A percentile compares a stretch with the other conserved stretches of the same genome.
These are phyloP conservation scores for Drosophila neonasuta DNA, from an alignment of 2,888 invertebrate species.

Conservation along the genomic window DNA sequence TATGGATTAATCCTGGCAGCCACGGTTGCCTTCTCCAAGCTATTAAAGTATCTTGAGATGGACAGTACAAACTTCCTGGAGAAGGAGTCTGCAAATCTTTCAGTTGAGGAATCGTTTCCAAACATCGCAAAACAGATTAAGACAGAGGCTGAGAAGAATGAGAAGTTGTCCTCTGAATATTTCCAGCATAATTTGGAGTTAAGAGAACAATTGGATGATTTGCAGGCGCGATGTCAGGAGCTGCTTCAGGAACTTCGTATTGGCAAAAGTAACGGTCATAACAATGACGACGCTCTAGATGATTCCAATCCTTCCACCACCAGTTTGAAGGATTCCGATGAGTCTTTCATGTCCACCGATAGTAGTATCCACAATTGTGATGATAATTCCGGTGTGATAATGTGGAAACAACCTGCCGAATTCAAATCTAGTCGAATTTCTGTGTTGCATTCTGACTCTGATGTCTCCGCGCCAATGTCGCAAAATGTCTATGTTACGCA, in stretches of 20 bases:
- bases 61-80: conserved; percentile 4
- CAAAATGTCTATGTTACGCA: conserved; percentile 52
- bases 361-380: neutral
- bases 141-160: neutral
- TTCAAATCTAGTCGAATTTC: conserved; percentile 13
- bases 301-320: conserved; percentile 9
- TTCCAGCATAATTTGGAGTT: conserved; percentile 31
- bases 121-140: neutral
- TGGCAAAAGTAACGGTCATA: conserved; percentile 11
- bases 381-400: neutral
- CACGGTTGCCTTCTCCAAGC: conserved; percentile 33
- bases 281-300: neutral
- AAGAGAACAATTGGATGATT: conserved; percentile 37
- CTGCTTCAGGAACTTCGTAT: conserved; percentile 46
- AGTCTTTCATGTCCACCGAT: conserved; percentile 5
- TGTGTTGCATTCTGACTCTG: neutral
- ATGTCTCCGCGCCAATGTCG: neutral
- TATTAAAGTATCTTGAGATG: conserved; percentile 34
- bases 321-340: conserved; percentile 11
- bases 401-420: conserved; percentile 26
- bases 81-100: neutral
- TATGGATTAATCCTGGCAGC: conserved; percentile 43
- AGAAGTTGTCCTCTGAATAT: neutral
- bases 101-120: neutral
- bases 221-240: conserved; percentile 44